Base-by-base conservation (phyloP, 2,888 invertebrate genomes). In the Aromia moschata region DNA sequence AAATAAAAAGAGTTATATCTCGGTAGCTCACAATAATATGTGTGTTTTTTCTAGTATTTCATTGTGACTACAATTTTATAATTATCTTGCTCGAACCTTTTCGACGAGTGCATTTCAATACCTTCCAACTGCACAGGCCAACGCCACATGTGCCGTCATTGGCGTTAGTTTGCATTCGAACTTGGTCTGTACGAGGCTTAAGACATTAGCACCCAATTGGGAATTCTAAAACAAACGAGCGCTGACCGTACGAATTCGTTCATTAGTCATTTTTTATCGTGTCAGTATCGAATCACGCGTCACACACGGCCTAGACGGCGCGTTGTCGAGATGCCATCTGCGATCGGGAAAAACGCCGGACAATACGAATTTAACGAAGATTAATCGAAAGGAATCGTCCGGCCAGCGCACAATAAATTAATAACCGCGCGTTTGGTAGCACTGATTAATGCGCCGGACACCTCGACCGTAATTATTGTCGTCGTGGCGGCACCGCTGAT, bases 331-430 rank as follows among this genome's bases (percentile, higher is more conserved):
- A 75, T 75, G 73, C 69, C 72, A 75, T 74, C 75, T 70, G 56
- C 67, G 71, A 70, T 68, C 37, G 56, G 45, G 41, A 47, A 55
- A 41, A 56, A 41, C 45, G 51, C 58, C 54, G 58, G 77, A 77
- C 77, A 77, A 76, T 77, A 74, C 74, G 71, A 76, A 77, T 77
- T 77, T 77, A 78, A 79, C 78, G 77, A 77, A 76, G 77, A 79
- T 77, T 75, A 75, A 79, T 78, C 73, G 76, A 74, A 70, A 65
- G 61, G 71, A 71, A 73, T 74, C 70, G 70, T 63, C 62, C 63
- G 58, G 57, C 59, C 65, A 68, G 68, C 72, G 68, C 72, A 70
- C 68, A 67, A 72, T 73, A 70, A 72, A 74, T 74, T 74, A 75
- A 74, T 75, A 73, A 71, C 67, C 56, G 54, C 58, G 56, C 63